Conservation (phyloP, 2,888 invertebrate species). For the Diabrotica balteata region DNA sequence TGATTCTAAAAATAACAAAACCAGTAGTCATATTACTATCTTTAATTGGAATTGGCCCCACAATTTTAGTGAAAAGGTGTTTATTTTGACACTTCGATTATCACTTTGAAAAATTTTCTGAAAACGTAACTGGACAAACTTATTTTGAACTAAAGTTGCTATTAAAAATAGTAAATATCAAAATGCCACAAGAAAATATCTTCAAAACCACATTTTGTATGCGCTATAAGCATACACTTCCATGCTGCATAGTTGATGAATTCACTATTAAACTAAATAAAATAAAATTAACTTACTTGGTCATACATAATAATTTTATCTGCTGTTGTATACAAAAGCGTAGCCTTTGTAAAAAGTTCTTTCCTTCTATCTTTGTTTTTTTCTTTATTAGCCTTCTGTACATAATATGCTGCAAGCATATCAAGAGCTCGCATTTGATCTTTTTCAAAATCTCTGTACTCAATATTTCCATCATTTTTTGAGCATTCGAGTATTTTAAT, state of each 20-base stretch:
- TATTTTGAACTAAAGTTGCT: too few relatives aligned
- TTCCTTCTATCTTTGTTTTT: slow-evolving; percentile 93
- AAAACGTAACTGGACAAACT: too few relatives aligned
- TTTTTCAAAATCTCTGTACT: slow-evolving; percentile 90
- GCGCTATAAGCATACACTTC: too few relatives aligned
- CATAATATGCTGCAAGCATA: slow-evolving; percentile 98
- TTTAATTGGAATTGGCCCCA: too few relatives aligned
- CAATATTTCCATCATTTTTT: slow-evolving; percentile 81
- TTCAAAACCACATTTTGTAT: too few relatives aligned
- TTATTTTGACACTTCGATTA: too few relatives aligned
- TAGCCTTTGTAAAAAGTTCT: slow-evolving; percentile 95
- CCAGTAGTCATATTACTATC: too few relatives aligned
- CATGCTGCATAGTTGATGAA: too few relatives aligned
- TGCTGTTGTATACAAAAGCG: slow-evolving; percentile 95
- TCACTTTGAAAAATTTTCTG: too few relatives aligned
- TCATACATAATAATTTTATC: slow-evolving; percentile 99
- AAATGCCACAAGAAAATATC: too few relatives aligned
- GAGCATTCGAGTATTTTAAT: slow-evolving; percentile 93
- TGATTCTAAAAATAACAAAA: slow-evolving; percentile 75
- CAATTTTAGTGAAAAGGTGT: too few relatives aligned
- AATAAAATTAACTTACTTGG: slow-evolving; percentile 68
- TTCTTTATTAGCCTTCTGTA: slow-evolving; percentile 93
- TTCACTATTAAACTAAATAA: too few relatives aligned
- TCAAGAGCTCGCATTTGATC: slow-evolving; percentile 98
- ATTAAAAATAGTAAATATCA: neutral